Conservation (phyloP, 2,113 vertebrate species). For the Phrynosoma platyrhinos region DNA sequence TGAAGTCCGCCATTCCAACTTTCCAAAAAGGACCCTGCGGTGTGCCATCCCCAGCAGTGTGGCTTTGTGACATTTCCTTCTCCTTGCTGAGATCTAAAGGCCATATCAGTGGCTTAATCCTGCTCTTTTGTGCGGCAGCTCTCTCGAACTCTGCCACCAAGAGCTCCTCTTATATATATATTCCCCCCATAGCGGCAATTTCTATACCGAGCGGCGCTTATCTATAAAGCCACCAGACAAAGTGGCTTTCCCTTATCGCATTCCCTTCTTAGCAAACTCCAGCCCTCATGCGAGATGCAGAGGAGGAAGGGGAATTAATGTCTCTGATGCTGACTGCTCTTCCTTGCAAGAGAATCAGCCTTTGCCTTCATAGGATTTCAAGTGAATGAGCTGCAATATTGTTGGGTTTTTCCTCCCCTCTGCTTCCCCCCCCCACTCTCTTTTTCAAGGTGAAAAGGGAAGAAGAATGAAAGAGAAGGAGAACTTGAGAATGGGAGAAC, state of each 20-base stretch:
- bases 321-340: background rate
- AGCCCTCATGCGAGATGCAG: background rate
- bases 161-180: background rate
- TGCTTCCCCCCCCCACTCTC: background rate
- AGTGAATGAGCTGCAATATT: background rate
- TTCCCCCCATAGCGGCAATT: background rate
- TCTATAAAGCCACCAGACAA: conserved; percentile 18
- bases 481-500: background rate
- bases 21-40: background rate
- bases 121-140: background rate
- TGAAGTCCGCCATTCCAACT: background rate
- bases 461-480: background rate
- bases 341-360: background rate
- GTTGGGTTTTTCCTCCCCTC: no score
- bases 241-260: conserved; percentile 4
- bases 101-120: background rate
- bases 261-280: background rate
- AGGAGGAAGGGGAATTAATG: background rate
- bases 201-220: background rate
- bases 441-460: background rate
- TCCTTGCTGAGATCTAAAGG: background rate
- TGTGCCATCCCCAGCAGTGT: background rate
- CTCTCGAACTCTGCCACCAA: background rate
- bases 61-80: background rate
- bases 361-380: background rate